Conservation (phyloP, 2,888 invertebrate species). For the Gastracanthus pulcherrimus region DNA sequence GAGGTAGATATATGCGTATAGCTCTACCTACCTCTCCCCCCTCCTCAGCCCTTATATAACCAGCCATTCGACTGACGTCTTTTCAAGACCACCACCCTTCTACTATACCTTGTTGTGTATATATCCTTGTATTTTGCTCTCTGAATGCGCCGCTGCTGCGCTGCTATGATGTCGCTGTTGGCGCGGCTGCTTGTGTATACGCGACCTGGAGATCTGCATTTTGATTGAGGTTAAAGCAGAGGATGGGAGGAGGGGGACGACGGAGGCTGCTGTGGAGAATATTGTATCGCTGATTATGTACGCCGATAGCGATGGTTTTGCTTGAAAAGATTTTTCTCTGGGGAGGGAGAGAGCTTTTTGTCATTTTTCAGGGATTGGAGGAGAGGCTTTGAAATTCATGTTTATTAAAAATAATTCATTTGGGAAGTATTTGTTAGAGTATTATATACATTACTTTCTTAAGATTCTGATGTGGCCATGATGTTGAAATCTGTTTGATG, state of each 20-base stretch:
- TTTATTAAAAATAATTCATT: constrained; percentile 1
- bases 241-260: too few species aligned
- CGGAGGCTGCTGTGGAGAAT: constrained; percentile 17
- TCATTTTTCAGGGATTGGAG: not conserved
- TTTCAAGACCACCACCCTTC: constrained; percentile 5
- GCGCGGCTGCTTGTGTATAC: not conserved
- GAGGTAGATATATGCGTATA: not conserved
- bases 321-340: constrained; percentile 11
- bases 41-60: constrained; percentile 43
- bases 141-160: constrained; percentile 15
- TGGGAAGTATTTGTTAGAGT: too few species aligned
- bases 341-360: not conserved
- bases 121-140: constrained; percentile 45
- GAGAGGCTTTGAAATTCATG: not conserved
- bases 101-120: not conserved
- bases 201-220: constrained; percentile 55
- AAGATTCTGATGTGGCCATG: too few species aligned
- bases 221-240: constrained; percentile 48
- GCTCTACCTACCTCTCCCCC: too few species aligned
- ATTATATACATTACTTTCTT: not conserved
- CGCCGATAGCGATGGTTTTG: constrained; percentile 47
- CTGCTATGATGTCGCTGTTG: not conserved
- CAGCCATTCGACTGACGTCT: constrained; percentile 23
- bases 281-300: constrained; percentile 53
- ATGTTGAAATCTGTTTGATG: too few species aligned